These are phyloP conservation scores for Centroberyx gerrardi DNA, from an alignment of 2,797 vertebrate genomes.

Conservation along the genomic window DNA sequence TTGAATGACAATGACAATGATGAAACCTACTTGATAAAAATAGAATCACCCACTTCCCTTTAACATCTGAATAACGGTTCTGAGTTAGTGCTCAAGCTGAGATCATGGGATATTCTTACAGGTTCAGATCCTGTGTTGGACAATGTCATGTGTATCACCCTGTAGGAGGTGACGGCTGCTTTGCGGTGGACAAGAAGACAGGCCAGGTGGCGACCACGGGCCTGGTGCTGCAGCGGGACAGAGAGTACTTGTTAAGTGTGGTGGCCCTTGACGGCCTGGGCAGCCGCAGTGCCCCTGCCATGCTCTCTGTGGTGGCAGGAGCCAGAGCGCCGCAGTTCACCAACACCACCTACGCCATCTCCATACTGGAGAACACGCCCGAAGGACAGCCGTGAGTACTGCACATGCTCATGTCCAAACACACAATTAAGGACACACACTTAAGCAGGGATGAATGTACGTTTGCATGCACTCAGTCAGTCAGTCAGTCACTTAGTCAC, in stretches of 20 bases:
- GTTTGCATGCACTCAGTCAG: background rate
- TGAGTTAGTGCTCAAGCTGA: slow-evolving; percentile 46
- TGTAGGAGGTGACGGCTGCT: slow-evolving; percentile 90
- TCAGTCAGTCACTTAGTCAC: background rate
- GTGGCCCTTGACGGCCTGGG: slow-evolving; percentile 89
- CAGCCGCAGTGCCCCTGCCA: slow-evolving; percentile 85
- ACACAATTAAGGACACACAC: background rate
- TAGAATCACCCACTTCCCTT: slow-evolving; percentile 15
- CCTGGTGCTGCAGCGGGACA: slow-evolving; percentile 85
- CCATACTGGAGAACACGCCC: slow-evolving; percentile 88
- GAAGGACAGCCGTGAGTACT: slow-evolving; percentile 89
- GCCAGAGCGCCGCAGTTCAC: slow-evolving; percentile 89
- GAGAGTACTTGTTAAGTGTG: slow-evolving; percentile 90
- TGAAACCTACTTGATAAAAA: background rate
- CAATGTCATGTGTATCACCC: slow-evolving; percentile 43
- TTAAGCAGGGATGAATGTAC: slow-evolving; percentile 9
- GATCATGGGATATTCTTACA: background rate
- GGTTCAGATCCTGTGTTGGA: slow-evolving; percentile 37
- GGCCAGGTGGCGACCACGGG: slow-evolving; percentile 91
- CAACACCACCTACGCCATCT: slow-evolving; percentile 86
- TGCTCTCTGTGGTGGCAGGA: slow-evolving; percentile 89
- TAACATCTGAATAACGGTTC: slow-evolving; percentile 11
- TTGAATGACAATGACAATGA: background rate
- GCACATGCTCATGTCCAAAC: background rate
- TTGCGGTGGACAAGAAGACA: slow-evolving; percentile 89